phyloP scores from a whole-genome alignment of 92 coral and sea anemone species.

The Nematostella vectensis region DNA sequence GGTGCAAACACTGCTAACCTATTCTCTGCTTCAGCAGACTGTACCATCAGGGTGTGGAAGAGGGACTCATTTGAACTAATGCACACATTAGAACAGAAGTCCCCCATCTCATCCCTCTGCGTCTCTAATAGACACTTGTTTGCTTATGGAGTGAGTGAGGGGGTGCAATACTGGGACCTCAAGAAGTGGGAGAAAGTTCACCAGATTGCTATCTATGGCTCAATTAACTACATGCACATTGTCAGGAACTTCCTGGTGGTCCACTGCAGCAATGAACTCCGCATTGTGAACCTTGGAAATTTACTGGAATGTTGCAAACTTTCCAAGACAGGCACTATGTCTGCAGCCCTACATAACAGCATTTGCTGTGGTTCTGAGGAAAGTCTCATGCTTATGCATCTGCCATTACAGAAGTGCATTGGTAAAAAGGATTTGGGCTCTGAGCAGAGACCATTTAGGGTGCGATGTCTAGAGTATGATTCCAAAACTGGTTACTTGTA shows the following conservation, averaged over 20 bases:
- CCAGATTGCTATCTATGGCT: slow-evolving; percentile 35
- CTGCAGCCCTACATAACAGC: slow-evolving; percentile 25
- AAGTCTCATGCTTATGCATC: slow-evolving; percentile 27
- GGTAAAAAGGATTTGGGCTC: slow-evolving; percentile 30
- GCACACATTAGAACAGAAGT: slow-evolving; percentile 48
- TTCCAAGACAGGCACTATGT: slow-evolving; percentile 49
- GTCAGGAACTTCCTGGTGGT: slow-evolving; percentile 39
- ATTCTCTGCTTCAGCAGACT: slow-evolving; percentile 81
- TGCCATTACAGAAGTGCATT: slow-evolving; percentile 34
- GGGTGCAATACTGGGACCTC: slow-evolving; percentile 80
- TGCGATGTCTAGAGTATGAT: slow-evolving; percentile 45
- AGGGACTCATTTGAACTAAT: slow-evolving; percentile 51
- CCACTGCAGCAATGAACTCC: slow-evolving; percentile 37
- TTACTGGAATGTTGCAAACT: slow-evolving; percentile 41
- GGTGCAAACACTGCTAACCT: slow-evolving; percentile 45
- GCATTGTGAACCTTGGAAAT: slow-evolving; percentile 74
- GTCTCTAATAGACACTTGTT: slow-evolving; percentile 78
- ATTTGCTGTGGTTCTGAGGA: slow-evolving; percentile 36
- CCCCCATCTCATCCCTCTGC: slow-evolving; percentile 63
- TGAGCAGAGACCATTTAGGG: slow-evolving; percentile 18
- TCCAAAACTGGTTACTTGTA: slow-evolving; percentile 40
- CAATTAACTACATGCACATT: slow-evolving; percentile 39
- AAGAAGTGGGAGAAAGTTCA: slow-evolving; percentile 69
- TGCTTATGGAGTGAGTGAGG: slow-evolving; percentile 66
- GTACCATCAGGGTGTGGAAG: slow-evolving; percentile 70